Percentiles rank a stretch among this genome's conserved stretches.
These are phyloP conservation scores for Danio tinwini DNA, from an alignment of 2,797 vertebrate species.

Conservation along the genomic window DNA sequence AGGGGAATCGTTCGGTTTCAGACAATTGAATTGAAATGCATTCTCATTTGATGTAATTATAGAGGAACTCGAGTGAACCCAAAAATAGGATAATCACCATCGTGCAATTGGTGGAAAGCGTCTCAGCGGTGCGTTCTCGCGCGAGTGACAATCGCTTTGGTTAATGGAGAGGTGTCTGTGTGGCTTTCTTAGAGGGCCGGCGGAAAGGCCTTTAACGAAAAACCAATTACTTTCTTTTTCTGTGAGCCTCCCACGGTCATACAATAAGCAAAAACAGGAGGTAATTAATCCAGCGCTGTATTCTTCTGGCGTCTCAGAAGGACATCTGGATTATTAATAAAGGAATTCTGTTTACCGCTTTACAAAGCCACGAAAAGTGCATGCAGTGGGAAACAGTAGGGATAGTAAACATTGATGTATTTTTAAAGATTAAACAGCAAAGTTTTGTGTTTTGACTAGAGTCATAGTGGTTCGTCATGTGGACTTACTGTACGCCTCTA, in stretches of 20 bases:
- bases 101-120: not conserved
- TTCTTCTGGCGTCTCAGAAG: not conserved
- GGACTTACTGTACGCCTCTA: not conserved
- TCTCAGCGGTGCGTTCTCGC: conserved; percentile 12
- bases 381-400: not conserved
- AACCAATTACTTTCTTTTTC: conserved; percentile 44
- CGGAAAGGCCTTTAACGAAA: conserved; percentile 34
- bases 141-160: conserved; percentile 37
- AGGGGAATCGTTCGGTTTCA: not conserved
- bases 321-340: conserved; percentile 31
- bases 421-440: not conserved
- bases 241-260: conserved; percentile 16
- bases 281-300: conserved; percentile 56
- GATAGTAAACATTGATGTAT: not conserved
- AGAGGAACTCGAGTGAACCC: conserved; percentile 38
- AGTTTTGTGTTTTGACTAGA: not conserved
- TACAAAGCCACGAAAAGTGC: conserved; percentile 11
- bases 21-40: conserved; percentile 36
- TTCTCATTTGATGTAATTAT: conserved; percentile 39
- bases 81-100: conserved; percentile 30
- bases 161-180: conserved; percentile 43
- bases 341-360: conserved; percentile 12
- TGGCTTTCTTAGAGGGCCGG: conserved; percentile 20
- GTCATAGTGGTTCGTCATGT: not conserved
- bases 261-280: conserved; percentile 34